Evolutionary conservation across 1,140 invertebrate genomes (phyloP).

Genomic region (Apis mellifera): DNA sequence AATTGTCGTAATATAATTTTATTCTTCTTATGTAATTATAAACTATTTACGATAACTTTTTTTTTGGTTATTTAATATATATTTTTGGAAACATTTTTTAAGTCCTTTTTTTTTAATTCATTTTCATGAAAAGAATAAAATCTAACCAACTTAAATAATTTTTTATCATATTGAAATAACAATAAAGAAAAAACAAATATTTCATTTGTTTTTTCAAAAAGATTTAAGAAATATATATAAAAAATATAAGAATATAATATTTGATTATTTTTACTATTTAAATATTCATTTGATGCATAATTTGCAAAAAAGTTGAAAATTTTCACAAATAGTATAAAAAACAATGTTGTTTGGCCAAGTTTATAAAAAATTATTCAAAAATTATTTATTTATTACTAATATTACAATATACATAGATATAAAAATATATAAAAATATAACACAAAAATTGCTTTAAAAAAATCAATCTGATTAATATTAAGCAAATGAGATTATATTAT

Average conservation of each 20-base stretch:
- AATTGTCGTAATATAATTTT: constrained; percentile 7
- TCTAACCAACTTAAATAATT: neutral
- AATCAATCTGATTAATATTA: constrained; percentile 44
- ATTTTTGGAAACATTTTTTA: constrained; percentile 22
- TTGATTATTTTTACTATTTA: neutral
- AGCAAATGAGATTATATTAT: constrained; percentile 52
- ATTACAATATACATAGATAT: neutral
- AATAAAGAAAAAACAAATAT: neutral
- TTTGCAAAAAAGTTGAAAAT: no score
- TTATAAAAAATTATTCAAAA: neutral
- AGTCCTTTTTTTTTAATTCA: neutral
- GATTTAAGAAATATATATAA: neutral
- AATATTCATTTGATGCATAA: neutral
- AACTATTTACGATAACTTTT: neutral
- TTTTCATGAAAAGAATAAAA: neutral
- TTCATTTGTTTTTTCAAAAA: neutral
- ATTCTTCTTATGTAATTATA: neutral
- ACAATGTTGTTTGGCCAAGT: neutral
- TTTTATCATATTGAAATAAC: neutral
- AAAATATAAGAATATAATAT: neutral
- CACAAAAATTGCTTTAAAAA: constrained; percentile 3
- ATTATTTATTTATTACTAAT: constrained; percentile 13
- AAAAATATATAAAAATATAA: neutral
- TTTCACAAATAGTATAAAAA: neutral
- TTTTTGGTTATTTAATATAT: neutral